Base-by-base conservation (phyloP, 2,888 invertebrate genomes). In the Clostera curtula region DNA sequence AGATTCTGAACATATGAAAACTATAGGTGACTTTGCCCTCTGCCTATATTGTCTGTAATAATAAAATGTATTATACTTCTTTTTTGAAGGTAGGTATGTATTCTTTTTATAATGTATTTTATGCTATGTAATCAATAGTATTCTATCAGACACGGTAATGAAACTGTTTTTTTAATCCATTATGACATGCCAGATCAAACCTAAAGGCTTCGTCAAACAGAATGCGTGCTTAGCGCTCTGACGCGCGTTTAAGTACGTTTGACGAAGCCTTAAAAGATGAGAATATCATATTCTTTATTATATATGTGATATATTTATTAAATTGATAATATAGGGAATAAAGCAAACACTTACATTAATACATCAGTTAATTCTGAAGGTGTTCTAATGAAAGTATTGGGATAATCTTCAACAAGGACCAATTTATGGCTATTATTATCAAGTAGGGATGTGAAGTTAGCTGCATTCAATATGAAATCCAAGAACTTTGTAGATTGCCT, bases 351-450 rank as follows among this genome's bases (percentile, higher is more conserved):
- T 80, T 77, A 92, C 94, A 89, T 87, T 27, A 95, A 67, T 29
- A 93, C 73, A 29, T 87, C 80, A 42, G 85, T 80, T 59, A 94
- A 92, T 49, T 87, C 83, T 29, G 85, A 65, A 10, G 90, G 85
- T 49, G 91, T 88, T 49, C 86, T 86, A 13, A 90, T 56, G 51
- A 93, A 89, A 5, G 87, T 85, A 69, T 95, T 93, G 6, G 95
- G 96, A 65, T 93, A 90, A 62, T 96, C 96, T 72, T 93, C 92
- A 1, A 93, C 87, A 1, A 93, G 56, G 11, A 92, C 79, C 3
- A 93, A 43, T 42, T 89, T 87, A 40, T 85, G 84, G 24, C 56
- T 82, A 24, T 83, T 79, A 27, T 76, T 79, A 36, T 82, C 79
- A 44, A 88, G 61, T 8, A 89, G 49, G n/a, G 88, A 88, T 30